A percentile compares a stretch with the other conserved stretches of the same genome.
These are phyloP conservation scores for Chironomus tepperi DNA, from an alignment of 1,140 invertebrate genomes.

Conservation along the genomic window DNA sequence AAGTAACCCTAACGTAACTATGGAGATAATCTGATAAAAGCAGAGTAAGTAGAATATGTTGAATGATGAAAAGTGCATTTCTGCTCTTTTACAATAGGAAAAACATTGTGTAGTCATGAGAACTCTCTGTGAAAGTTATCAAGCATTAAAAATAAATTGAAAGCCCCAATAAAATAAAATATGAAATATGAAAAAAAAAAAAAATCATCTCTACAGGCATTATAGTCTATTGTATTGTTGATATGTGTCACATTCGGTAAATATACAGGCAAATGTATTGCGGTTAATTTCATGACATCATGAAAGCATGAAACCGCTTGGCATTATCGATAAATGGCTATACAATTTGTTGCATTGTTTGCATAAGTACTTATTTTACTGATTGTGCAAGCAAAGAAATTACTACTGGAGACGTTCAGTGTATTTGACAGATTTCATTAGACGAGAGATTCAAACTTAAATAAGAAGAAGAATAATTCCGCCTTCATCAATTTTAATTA, in stretches of 20 bases:
- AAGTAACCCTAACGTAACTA: background rate
- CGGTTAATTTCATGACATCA: conserved; percentile 8
- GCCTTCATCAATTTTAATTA: background rate
- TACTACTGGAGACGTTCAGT: too few relatives aligned
- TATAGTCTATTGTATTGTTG: background rate
- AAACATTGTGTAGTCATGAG: background rate
- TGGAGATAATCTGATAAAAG: background rate
- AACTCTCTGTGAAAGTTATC: background rate
- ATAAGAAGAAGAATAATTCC: background rate
- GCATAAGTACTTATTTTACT: too few relatives aligned
- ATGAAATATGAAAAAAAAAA: background rate
- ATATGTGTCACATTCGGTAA: background rate
- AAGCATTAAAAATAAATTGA: background rate
- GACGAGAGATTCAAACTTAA: too few relatives aligned
- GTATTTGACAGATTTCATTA: too few relatives aligned
- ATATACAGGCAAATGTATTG: background rate
- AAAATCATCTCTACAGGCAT: background rate
- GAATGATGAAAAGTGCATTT: background rate
- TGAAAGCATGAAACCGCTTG: background rate
- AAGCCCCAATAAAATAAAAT: conserved; percentile 7
- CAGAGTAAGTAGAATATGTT: background rate
- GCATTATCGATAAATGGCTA: too few relatives aligned
- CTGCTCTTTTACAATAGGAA: background rate
- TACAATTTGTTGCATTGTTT: too few relatives aligned
- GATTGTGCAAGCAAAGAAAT: background rate